Evolutionary conservation across 1,140 invertebrate genomes (phyloP).

Genomic region (Euglossa dilemma): DNA sequence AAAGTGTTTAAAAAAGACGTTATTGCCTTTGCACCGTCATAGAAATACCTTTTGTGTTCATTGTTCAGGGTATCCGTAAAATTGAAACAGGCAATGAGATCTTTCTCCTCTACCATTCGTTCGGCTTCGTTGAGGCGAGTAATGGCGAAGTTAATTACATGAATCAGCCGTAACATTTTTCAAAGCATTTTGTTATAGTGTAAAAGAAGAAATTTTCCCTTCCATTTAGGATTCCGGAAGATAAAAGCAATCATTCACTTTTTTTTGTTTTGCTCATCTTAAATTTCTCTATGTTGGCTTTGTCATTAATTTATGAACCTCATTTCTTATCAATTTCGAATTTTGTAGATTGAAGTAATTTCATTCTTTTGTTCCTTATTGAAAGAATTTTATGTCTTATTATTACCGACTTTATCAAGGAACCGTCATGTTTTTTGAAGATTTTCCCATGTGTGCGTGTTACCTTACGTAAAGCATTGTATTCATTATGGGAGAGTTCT

Average conservation of each 20-base stretch:
- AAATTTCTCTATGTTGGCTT: background rate
- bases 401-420: slow-evolving; percentile 16
- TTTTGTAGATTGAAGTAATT: background rate
- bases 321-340: background rate
- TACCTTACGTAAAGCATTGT: slow-evolving; percentile 51
- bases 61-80: slow-evolving; percentile 5
- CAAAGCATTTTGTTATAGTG: slow-evolving; percentile 5
- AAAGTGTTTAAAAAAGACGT: background rate
- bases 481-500: slow-evolving; percentile 49
- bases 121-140: slow-evolving; percentile 36
- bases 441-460: slow-evolving; percentile 36
- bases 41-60: background rate
- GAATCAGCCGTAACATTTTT: slow-evolving; percentile 43
- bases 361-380: background rate
- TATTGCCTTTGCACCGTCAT: background rate
- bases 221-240: slow-evolving; percentile 16
- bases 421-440: slow-evolving; percentile 25
- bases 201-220: slow-evolving; percentile 24
- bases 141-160: slow-evolving; percentile 37
- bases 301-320: background rate
- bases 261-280: background rate
- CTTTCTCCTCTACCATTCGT: slow-evolving; percentile 19
- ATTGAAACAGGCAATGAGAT: slow-evolving; percentile 18
- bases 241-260: slow-evolving; percentile 4
- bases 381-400: background rate